phyloP scores from a whole-genome alignment of 30 jellyfish, hydroid and myxozoan genomes.

The Chrysaora quinquecirrha region DNA sequence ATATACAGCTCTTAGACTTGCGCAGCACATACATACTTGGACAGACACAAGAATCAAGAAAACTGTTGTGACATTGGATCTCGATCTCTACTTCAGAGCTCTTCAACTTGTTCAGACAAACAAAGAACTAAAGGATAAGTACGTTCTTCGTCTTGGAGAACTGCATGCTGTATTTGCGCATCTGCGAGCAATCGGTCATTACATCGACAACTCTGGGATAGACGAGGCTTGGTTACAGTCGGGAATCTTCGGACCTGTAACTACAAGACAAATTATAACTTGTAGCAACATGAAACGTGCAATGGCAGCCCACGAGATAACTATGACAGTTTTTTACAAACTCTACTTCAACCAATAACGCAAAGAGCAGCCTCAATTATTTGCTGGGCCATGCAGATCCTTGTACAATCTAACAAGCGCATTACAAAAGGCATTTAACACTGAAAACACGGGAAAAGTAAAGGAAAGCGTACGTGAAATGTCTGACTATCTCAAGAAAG shows the following conservation, averaged over 20 bases:
- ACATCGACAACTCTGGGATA: slow-evolving; percentile 16
- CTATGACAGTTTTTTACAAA: background rate
- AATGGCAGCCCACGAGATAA: slow-evolving; percentile 11
- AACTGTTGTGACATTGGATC: background rate
- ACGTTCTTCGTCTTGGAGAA: background rate
- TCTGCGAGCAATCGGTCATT: slow-evolving; percentile 5
- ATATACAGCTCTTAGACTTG: background rate
- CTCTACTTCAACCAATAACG: background rate
- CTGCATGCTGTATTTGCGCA: background rate
- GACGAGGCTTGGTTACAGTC: slow-evolving; percentile 28
- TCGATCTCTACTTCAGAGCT: background rate
- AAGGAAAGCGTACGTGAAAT: background rate
- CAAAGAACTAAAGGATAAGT: background rate
- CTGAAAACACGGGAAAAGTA: background rate
- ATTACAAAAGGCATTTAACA: too few species aligned
- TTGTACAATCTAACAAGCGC: background rate
- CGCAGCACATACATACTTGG: background rate
- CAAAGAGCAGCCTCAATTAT: background rate
- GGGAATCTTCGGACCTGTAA: slow-evolving; percentile 11
- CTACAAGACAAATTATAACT: background rate
- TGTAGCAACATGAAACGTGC: slow-evolving; percentile 16
- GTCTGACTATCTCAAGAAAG: background rate
- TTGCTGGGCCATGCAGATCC: background rate
- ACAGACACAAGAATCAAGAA: background rate
- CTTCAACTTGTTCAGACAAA: background rate